Percentiles rank a stretch among this genome's conserved stretches.
Evolutionary conservation across 1,140 invertebrate species (phyloP).

Genomic region (Drosophila novamexicana): DNA sequence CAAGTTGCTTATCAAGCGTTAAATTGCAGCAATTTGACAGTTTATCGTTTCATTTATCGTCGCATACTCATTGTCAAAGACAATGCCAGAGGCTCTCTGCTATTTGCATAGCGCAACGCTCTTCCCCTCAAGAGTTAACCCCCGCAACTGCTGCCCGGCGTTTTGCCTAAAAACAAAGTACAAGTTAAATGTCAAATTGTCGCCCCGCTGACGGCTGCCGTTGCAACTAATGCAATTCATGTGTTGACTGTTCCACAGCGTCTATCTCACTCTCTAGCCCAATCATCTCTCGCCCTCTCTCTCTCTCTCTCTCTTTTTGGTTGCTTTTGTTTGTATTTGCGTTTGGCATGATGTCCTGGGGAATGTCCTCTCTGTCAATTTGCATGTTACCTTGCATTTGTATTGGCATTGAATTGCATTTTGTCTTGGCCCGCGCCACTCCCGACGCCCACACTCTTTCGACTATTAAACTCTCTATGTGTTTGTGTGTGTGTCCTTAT

Average conservation of each 20-base stretch:
- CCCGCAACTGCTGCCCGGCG: neutral
- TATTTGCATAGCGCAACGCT: constrained; percentile 51
- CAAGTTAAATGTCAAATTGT: constrained; percentile 61
- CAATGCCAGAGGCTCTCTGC: constrained; percentile 38
- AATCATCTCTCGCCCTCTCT: neutral
- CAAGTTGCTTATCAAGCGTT: constrained; percentile 67
- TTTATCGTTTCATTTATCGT: constrained; percentile 58
- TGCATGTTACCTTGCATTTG: constrained; percentile 56
- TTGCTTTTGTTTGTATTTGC: constrained; percentile 42
- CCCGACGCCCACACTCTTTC: neutral
- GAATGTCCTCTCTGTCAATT: constrained; percentile 44
- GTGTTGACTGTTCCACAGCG: constrained; percentile 20
- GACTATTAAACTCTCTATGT: constrained; percentile 28
- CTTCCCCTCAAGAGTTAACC: neutral
- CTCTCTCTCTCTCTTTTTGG: neutral
- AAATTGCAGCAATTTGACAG: constrained; percentile 77
- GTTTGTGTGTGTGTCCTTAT: constrained; percentile 37
- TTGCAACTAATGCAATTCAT: constrained; percentile 58
- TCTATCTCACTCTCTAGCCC: neutral
- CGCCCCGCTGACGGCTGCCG: constrained; percentile 14
- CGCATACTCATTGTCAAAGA: constrained; percentile 31
- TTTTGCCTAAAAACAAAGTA: constrained; percentile 61
- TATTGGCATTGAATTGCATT: constrained; percentile 54
- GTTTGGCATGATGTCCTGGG: constrained; percentile 43
- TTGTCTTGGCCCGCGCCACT: neutral